Evolutionary conservation across 2,888 invertebrate species (phyloP), one percentile per base, ranked within the genome.

Genomic region (Andrena fulva): DNA sequence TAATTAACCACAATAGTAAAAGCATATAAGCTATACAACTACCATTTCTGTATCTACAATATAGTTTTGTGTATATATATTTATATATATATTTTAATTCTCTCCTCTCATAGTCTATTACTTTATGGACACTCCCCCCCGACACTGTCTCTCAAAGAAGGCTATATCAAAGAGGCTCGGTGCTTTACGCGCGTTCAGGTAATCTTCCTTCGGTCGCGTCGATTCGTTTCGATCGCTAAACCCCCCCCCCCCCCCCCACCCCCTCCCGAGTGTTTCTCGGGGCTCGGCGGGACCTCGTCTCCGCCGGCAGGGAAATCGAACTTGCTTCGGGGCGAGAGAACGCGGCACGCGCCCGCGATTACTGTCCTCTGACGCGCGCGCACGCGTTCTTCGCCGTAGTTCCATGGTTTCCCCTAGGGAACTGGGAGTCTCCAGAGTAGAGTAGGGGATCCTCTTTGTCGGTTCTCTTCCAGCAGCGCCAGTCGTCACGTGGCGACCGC

Each of bases 11-110:
- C 92, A 90, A 93, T 93, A 92, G 90, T 93, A 93, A 93, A 93
- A 93, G 93, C 93, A 93, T 92, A 93, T 90, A 93, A 92, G 93
- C 93, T 93, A 93, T 91, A 92, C 92, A 93, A 92, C 93, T 93
- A 93, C 92, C 91, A 91, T 80, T 78, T 92, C 88, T 91, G 88
- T 92, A 91, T 92, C 91, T 92, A 92, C 91, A 92, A 91, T 91
- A 91, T 91, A 90, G 90, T 82, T 87, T 86, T 84, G 74, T 85
- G 76, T 87, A 71, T 87, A 73, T 86, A 71, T 86, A 84, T 86
- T 69, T 83, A 88, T 62, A 67, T 42, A 64, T 42, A 68, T n/a
- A 63, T 60, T 48, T 77, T 73, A 56, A 74, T 59, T 80, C 80
- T 72, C 76, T 84, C 42, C 75, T 71, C 73, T 72, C 78, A 56